phyloP scores from a whole-genome alignment of 2,888 invertebrate species.

The Pachycephus smyrnensis region DNA sequence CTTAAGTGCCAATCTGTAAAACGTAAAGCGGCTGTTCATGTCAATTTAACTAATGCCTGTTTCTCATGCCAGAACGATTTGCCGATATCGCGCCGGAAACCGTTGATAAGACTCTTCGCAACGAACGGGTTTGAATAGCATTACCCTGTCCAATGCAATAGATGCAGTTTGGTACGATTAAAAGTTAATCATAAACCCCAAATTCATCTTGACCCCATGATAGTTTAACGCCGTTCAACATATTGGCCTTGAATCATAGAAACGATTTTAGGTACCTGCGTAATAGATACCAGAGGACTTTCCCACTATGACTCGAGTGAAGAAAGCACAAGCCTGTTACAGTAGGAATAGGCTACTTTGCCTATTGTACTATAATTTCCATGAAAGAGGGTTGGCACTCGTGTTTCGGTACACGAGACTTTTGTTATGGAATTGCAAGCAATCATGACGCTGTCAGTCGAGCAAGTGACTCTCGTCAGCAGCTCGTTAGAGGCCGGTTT shows the following conservation, averaged over 20 bases:
- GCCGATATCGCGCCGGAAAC: neutral
- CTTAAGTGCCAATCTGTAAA: neutral
- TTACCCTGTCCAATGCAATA: neutral
- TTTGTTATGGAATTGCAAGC: constrained; percentile 13
- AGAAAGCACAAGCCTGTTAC: neutral
- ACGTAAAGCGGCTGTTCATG: neutral
- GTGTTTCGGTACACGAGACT: neutral
- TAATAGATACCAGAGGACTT: neutral
- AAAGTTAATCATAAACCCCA: neutral
- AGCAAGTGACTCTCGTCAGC: constrained; percentile 30
- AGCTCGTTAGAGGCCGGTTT: constrained; percentile 38
- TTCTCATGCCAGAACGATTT: neutral
- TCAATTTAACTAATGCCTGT: neutral
- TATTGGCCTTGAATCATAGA: neutral
- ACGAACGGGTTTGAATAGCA: neutral
- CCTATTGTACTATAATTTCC: neutral
- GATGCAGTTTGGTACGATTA: neutral
- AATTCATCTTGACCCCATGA: neutral
- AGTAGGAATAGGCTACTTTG: neutral
- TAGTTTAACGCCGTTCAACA: neutral
- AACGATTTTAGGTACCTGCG: neutral
- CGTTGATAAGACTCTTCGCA: neutral
- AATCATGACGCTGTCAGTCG: constrained; percentile 47
- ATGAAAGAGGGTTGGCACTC: neutral
- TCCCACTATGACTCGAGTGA: neutral